Percentiles rank a stretch among this genome's conserved stretches.
phyloP scores from a whole-genome alignment of 2,888 invertebrate species.

The Coecobrya sp. region DNA sequence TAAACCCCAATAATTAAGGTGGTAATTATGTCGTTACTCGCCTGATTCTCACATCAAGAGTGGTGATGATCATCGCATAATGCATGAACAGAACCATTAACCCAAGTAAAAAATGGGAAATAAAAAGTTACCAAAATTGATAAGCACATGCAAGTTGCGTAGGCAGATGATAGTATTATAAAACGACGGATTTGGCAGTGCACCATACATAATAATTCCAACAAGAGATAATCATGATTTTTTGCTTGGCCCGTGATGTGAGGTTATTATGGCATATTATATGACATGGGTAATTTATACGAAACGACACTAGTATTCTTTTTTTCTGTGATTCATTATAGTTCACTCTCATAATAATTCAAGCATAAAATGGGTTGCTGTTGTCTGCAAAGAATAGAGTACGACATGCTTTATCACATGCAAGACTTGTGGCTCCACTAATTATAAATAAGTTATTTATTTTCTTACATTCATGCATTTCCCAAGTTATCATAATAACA shows the following conservation, averaged over 20 bases:
- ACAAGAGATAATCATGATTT: constrained; percentile 17
- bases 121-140: constrained; percentile 11
- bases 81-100: constrained; percentile 22
- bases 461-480: neutral
- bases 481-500: neutral
- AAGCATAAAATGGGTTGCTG: too few relatives aligned
- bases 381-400: too few relatives aligned
- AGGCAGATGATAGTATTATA: neutral
- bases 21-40: neutral
- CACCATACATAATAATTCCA: neutral
- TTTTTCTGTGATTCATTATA: too few relatives aligned
- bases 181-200: neutral
- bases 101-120: constrained; percentile 2
- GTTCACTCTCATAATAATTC: too few relatives aligned
- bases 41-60: neutral
- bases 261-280: neutral
- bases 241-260: neutral
- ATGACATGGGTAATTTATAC: neutral
- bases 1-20: neutral
- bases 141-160: neutral
- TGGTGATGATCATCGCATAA: constrained; percentile 1
- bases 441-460: neutral
- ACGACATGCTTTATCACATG: neutral
- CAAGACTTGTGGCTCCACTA: neutral
- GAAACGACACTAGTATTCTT: too few relatives aligned